Base-by-base conservation (phyloP, 2,113 vertebrate species). In the Laticauda laticaudata region DNA sequence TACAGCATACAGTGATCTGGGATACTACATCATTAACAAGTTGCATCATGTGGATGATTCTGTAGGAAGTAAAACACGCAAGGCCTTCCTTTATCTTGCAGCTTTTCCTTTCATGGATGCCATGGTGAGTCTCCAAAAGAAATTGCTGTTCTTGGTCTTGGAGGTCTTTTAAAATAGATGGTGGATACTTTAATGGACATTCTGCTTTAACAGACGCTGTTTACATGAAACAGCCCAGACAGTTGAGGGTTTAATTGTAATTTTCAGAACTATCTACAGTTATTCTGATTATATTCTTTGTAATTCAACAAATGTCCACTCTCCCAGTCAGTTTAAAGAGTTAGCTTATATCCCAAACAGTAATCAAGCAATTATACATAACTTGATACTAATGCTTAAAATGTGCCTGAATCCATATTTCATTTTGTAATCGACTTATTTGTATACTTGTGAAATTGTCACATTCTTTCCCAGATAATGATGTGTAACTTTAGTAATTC, bases 11-110 rank as follows among this genome's bases (percentile, higher is more conserved):
- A 99, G 98, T 1, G 98, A 98, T 92, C 94, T 99, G 94, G 99
- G 99, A 39, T 99, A 99, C 97, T 99, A 99, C 97, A 99, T 99
- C 94, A 99, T 99, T 97, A 99, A 99, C 96, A 99, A 99, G 94
- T 98, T 99, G 94, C 99, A 99, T 97, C 99, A 99, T 93, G 99
- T 99, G 98, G 98, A 99, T 64, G 99, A 99, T 51, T 99, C 99
- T 0, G 99, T 99, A 96, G 99, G 99, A 92, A 98, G 92, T 95
- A 99, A 99, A 97, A 99, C 99, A 0, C 98, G 99, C 94, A 98
- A 97, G 96, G 99, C 99, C 29, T 99, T 99, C 97, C 98, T 99
- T 24, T 99, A 99, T 95, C 98, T 99, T 87, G 99, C 99, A 92
- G 98, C 98, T 59, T 99, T 99, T 96, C 99, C 99, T 61, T 97